Base-by-base conservation (phyloP, 2,113 vertebrate genomes). In the Microtus pennsylvanicus region DNA sequence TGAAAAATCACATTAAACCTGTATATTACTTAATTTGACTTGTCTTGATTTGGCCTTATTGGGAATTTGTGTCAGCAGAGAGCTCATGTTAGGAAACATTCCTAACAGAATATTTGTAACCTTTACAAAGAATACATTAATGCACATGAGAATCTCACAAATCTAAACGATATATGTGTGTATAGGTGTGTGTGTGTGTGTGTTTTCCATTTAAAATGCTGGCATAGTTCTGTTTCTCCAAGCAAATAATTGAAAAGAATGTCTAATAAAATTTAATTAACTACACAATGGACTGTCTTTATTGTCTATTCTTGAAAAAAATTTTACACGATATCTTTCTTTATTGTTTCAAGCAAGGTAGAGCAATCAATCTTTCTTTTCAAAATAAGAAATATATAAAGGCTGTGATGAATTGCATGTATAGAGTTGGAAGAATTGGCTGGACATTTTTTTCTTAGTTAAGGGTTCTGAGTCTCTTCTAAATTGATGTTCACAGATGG, bases 221-320 rank as follows among this genome's bases (percentile, higher is more conserved):
- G 70, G 47, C 9, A 96, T 22, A 72, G 61, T 63, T 50, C 77
- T 77, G 42, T 89, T 83, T 72, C 74, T 83, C 61, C 83, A 5
- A 95, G 69, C 65, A 94, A 96, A 87, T 75, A 16, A 11, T 30
- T 89, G 12, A 87, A 97, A 78, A 1, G 65, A 63, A 97, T 92
- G 92, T 1, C 33, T 96, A 96, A 77, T 96, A 65, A 96, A 94
- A 95, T 26, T 42, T 96, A 95, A 80, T 96, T 97, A 97, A 52
- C 91, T 95, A 3, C 6, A 96, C 5, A 96, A 89, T n/a, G 0
- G 38, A 70, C 19, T 42, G 0, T 89, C 93, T 88, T 98, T 95
- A 33, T 45, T 7, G 2, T 92, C 80, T 87, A 9, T 78, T 97
- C 47, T 6, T 90, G 78, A 83, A 87, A 95, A 95, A 96, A 88